Evolutionary conservation across 2,888 invertebrate species (phyloP).

Genomic region (Cylloceria caligata): DNA sequence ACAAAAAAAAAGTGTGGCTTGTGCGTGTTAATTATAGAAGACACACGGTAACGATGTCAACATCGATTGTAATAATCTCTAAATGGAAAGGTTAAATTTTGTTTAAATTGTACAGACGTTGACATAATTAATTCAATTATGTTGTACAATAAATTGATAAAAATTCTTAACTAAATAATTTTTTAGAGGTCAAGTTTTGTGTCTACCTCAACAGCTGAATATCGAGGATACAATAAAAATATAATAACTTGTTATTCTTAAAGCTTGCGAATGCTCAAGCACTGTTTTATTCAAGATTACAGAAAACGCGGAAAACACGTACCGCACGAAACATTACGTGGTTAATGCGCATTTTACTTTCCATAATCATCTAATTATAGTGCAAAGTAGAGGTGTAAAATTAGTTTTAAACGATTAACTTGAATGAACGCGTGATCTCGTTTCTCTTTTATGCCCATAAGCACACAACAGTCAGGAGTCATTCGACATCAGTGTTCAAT

Average conservation of each 20-base stretch:
- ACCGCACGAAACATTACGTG: constrained; percentile 3
- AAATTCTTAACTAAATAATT: too few relatives aligned
- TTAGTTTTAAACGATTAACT: constrained; percentile 1
- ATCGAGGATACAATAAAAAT: background rate
- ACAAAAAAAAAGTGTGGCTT: too few relatives aligned
- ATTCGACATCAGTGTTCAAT: background rate
- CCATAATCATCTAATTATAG: constrained; percentile 37
- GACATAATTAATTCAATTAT: too few relatives aligned
- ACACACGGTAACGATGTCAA: too few relatives aligned
- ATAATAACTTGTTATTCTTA: background rate
- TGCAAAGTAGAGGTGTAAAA: constrained; percentile 12
- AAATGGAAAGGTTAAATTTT: too few relatives aligned
- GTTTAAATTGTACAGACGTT: too few relatives aligned
- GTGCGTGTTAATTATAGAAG: too few relatives aligned
- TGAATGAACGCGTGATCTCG: background rate
- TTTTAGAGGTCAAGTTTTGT: background rate
- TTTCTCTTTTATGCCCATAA: constrained; percentile 43
- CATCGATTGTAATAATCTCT: too few relatives aligned
- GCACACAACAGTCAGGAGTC: background rate
- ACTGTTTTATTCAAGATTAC: constrained; percentile 44
- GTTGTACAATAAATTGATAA: too few relatives aligned
- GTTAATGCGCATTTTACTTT: constrained; percentile 25
- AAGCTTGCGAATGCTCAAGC: constrained; percentile 5
- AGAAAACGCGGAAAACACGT: constrained; percentile 9
- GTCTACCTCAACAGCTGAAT: background rate